Evolutionary conservation across 1,140 invertebrate genomes (phyloP).

Genomic region (Bicyclus anynana): DNA sequence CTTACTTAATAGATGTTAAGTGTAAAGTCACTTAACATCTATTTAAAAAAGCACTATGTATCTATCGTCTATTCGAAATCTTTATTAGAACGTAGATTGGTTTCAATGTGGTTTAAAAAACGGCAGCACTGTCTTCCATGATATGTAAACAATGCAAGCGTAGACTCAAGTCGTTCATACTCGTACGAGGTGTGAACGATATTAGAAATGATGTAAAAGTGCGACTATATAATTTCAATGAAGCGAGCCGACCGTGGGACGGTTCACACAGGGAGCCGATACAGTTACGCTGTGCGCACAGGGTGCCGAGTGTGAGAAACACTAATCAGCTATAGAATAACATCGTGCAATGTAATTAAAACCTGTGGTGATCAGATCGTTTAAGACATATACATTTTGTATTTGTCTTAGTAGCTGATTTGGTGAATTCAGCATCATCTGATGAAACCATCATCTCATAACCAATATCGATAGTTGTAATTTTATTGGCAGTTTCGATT

Average conservation of each 20-base stretch:
- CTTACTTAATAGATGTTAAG: too few species aligned
- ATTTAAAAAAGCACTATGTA: too few species aligned
- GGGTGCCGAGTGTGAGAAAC: slow-evolving; percentile 1
- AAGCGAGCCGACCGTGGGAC: slow-evolving; percentile 4
- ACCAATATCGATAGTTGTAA: too few species aligned
- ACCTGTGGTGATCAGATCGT: neutral
- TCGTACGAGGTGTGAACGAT: slow-evolving; percentile 3
- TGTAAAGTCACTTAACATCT: too few species aligned
- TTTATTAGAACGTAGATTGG: too few species aligned
- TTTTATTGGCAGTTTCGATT: too few species aligned
- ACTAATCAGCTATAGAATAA: slow-evolving; percentile 7
- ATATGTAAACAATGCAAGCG: neutral
- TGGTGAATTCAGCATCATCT: too few species aligned
- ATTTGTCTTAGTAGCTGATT: neutral
- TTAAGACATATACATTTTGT: too few species aligned
- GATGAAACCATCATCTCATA: too few species aligned
- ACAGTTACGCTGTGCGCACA: neutral
- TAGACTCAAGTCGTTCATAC: neutral
- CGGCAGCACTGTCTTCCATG: neutral
- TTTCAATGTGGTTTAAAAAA: neutral
- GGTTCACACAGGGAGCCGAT: slow-evolving; percentile 2
- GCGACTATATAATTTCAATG: slow-evolving; percentile 6
- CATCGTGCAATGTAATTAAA: neutral
- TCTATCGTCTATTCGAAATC: too few species aligned
- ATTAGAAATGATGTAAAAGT: slow-evolving; percentile 9